A percentile compares a stretch with the other conserved stretches of the same genome.
phyloP scores from a whole-genome alignment of 2,113 vertebrate genomes.

The Xenopus tropicalis region DNA sequence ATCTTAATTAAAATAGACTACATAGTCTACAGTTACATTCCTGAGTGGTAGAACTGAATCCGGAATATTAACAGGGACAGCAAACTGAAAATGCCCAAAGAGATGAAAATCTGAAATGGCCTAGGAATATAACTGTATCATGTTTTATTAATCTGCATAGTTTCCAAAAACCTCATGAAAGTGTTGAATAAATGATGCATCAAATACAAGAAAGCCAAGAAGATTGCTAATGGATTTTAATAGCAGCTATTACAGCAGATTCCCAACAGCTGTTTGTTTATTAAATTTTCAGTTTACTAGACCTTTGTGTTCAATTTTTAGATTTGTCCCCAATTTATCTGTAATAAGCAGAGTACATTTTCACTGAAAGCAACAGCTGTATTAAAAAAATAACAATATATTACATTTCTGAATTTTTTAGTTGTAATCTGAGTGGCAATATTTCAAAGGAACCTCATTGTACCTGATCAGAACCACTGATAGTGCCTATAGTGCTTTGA shows the following conservation, averaged over 20 bases:
- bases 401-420: too few species aligned
- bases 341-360: slow-evolving; percentile 72
- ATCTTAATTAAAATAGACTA: too few species aligned
- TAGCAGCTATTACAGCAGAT: slow-evolving; percentile 77
- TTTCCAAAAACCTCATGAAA: slow-evolving; percentile 65
- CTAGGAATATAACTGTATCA: slow-evolving; percentile 30
- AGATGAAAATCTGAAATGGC: not conserved
- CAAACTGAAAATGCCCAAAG: not conserved
- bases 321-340: slow-evolving; percentile 70
- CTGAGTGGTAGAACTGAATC: not conserved
- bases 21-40: too few species aligned
- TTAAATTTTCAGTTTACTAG: slow-evolving; percentile 74
- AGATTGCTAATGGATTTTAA: slow-evolving; percentile 82
- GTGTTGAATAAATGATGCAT: slow-evolving; percentile 77
- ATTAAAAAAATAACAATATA: not conserved
- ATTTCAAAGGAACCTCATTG: too few species aligned
- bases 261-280: slow-evolving; percentile 82
- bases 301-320: slow-evolving; percentile 76
- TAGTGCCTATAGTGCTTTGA: too few species aligned
- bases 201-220: slow-evolving; percentile 78
- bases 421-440: too few species aligned
- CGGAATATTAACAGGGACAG: not conserved
- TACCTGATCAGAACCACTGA: not conserved
- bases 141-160: slow-evolving; percentile 61
- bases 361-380: slow-evolving; percentile 29